These are phyloP conservation scores for Thecocarcelia acutangulata DNA, from an alignment of 2,888 invertebrate genomes.

Conservation along the genomic window DNA sequence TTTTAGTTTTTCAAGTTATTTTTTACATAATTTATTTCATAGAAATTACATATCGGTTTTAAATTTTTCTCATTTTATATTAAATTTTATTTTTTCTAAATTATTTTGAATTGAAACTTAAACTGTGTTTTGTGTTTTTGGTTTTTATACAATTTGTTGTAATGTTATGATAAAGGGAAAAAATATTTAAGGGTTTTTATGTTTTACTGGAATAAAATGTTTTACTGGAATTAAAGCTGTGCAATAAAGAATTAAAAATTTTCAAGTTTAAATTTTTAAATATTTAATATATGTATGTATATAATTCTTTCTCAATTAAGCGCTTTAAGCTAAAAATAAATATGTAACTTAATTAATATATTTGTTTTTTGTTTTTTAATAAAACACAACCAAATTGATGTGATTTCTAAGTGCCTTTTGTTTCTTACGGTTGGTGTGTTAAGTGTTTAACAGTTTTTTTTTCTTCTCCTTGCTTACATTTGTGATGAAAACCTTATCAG, in stretches of 20 bases:
- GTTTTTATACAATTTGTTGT: conserved; percentile 34
- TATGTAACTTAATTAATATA: conserved; percentile 1
- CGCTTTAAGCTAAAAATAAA: conserved; percentile 53
- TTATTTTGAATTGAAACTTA: conserved; percentile 61
- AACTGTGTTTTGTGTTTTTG: conserved; percentile 5
- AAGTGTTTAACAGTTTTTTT: too few relatives aligned
- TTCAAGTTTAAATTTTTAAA: conserved; percentile 1
- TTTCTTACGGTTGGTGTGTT: too few relatives aligned
- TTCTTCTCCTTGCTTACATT: too few relatives aligned
- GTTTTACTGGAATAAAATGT: conserved; percentile 14
- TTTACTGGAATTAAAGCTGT: conserved; percentile 33
- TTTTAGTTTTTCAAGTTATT: conserved; percentile 67
- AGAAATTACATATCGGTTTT: conserved; percentile 74
- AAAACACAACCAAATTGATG: conserved; percentile 81
- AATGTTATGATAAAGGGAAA: conserved; percentile 3
- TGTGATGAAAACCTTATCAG: too few relatives aligned
- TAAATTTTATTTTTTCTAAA: conserved; percentile 32
- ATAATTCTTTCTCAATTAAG: conserved; percentile 6
- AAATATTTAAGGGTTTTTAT: conserved; percentile 8
- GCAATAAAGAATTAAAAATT: conserved; percentile 36
- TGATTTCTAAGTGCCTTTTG: conserved; percentile 69
- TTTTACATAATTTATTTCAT: conserved; percentile 75
- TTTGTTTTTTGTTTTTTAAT: conserved; percentile 72
- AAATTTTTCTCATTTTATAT: conserved; percentile 58
- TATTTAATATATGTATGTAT: neutral